Base-by-base conservation (phyloP, 2,888 invertebrate genomes). In the Mythimna albipuncta region DNA sequence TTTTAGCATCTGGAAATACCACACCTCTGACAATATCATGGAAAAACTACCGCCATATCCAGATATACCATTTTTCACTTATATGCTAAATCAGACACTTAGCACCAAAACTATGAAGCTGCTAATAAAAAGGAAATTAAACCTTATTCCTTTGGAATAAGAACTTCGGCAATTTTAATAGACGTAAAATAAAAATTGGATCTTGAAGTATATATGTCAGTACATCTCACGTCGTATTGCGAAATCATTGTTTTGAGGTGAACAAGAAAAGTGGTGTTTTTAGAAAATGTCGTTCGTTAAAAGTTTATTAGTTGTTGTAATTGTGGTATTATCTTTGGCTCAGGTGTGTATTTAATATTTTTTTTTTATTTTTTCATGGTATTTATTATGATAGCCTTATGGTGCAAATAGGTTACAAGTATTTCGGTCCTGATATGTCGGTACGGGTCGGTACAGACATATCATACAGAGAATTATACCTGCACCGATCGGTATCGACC, bases 171-270 rank as follows among this genome's bases (percentile, higher is more conserved):
- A 7, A 4, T 52, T 21, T 9, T 1, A 6, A 1, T 6, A 6
- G 32, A 1, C 5, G 65, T 1, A 70, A 19, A 32, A 13, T 21
- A 1, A 64, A 54, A 2, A 21, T 64, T 52, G 61, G 10, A 38
- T 64, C 64, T 47, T 10, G 21, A 6, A 16, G 68, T 84, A 84
- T 83, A 81, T 69, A 81, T 58, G 35, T 47, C 47, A 57, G 52
- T 58, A 32, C 1, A 59, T 66, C 58, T 67, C 61, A 41, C 52
- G 35, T 6, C 1, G 16, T 67, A 19, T 59, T 58, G 19, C 54
- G n/a, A 50, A 61, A 64, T 69, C 58, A 38, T 59, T 72, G 21
- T 47, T 32, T 84, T 72, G 32, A 19, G 19, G 59, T 64, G 11
- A 0, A 58, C 10, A 21, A 21, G 41, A 73, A 63, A 64, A 52